Evolutionary conservation across 2,888 invertebrate species (phyloP).

Genomic region (Anarsia innoxiella): DNA sequence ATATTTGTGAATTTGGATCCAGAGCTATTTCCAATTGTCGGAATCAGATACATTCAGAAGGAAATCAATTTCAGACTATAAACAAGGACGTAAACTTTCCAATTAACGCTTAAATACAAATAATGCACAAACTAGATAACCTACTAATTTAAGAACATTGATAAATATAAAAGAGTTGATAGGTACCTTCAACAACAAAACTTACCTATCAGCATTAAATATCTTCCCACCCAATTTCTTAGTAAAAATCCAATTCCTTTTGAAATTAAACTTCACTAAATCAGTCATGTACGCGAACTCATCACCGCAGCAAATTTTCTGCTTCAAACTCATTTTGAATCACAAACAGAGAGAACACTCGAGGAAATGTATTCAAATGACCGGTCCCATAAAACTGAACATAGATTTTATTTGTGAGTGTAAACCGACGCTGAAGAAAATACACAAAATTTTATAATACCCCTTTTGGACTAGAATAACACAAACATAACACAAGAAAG

Average conservation of each 20-base stretch:
- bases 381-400: conserved; percentile 26
- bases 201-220: conserved; percentile 49
- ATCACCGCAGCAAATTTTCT: conserved; percentile 37
- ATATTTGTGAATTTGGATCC: too few relatives aligned
- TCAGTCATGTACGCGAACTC: conserved; percentile 34
- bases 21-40: too few relatives aligned
- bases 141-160: too few relatives aligned
- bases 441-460: conserved; percentile 9
- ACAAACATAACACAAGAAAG: conserved; percentile 1
- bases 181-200: too few relatives aligned
- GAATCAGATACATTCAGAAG: too few relatives aligned
- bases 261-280: conserved; percentile 33
- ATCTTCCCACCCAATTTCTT: conserved; percentile 41
- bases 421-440: conserved; percentile 22
- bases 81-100: too few relatives aligned
- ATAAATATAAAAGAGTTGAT: too few relatives aligned
- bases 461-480: not conserved
- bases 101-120: too few relatives aligned
- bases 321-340: conserved; percentile 16
- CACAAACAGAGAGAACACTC: conserved; percentile 13
- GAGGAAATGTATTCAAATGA: conserved; percentile 18
- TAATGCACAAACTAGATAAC: too few relatives aligned
- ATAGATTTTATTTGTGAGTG: conserved; percentile 1
- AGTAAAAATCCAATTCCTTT: conserved; percentile 44
- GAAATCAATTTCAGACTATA: too few relatives aligned